Evolutionary conservation across 37 sponge, comb jelly and placozoan genomes (phyloP).

Genomic region (Spongilla lacustris): DNA sequence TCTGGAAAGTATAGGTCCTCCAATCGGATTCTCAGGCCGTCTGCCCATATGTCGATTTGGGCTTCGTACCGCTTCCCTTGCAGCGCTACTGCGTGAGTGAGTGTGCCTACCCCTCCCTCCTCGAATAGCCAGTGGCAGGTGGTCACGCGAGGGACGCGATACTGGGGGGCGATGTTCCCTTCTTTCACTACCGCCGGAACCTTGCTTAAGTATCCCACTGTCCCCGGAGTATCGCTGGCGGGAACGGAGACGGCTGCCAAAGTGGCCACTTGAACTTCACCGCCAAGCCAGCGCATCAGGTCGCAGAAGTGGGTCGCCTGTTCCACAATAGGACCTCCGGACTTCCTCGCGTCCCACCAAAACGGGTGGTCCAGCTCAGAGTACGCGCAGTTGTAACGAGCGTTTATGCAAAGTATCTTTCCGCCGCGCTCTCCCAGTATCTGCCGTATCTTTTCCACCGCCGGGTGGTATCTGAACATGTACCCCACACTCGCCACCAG

Average conservation of each 20-base stretch:
- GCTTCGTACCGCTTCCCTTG: conserved; percentile 75
- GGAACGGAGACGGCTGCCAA: conserved; percentile 39
- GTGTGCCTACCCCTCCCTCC: conserved; percentile 65
- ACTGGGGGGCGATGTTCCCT: conserved; percentile 18
- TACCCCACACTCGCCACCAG: conserved; percentile 73
- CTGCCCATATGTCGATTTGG: conserved; percentile 78
- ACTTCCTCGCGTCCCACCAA: conserved; percentile 76
- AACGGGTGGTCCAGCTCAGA: conserved; percentile 54
- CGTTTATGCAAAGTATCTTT: conserved; percentile 51
- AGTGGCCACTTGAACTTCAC: conserved; percentile 32
- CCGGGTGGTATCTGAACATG: conserved; percentile 93
- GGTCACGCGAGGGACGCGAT: conserved; percentile 67
- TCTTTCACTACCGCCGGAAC: conserved; percentile 58
- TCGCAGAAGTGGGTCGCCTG: conserved; percentile 94
- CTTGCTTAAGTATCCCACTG: conserved; percentile 54
- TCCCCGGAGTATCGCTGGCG: conserved; percentile 12
- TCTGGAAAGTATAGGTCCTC: conserved; percentile 73
- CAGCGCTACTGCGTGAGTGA: conserved; percentile 63
- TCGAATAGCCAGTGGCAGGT: conserved; percentile 62
- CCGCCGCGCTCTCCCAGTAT: conserved; percentile 39
- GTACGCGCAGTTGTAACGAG: conserved; percentile 74
- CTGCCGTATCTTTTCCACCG: conserved; percentile 56
- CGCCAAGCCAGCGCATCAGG: conserved; percentile 75
- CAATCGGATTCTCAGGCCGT: conserved; percentile 74
- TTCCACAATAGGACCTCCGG: conserved; percentile 90